Evolutionary conservation across 2,888 invertebrate species (phyloP).

Genomic region (Poecilus cupreus): DNA sequence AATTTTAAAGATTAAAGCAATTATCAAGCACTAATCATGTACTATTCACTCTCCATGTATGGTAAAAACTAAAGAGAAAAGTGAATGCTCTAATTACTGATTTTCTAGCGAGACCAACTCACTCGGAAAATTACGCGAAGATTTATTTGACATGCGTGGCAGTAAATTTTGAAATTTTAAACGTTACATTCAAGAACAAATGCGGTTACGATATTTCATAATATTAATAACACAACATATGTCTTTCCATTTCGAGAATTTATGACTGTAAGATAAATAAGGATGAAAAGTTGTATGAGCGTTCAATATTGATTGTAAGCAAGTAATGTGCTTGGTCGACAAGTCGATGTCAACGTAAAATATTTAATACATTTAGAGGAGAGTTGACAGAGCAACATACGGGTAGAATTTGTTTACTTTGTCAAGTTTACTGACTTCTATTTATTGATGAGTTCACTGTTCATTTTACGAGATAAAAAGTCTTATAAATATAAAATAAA

Average conservation of each 20-base stretch:
- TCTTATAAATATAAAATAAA: too few relatives aligned
- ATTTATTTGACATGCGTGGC: conserved; percentile 36
- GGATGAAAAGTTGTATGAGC: not conserved
- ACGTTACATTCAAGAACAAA: conserved; percentile 39
- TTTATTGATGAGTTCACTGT: not conserved
- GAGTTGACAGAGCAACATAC: not conserved
- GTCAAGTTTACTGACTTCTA: not conserved
- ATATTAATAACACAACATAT: conserved; percentile 41
- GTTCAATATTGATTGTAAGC: conserved; percentile 16
- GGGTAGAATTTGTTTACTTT: not conserved
- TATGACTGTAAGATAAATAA: conserved; percentile 16
- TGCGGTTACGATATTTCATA: conserved; percentile 25
- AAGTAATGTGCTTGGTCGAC: not conserved
- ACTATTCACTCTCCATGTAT: too few relatives aligned
- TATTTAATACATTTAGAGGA: not conserved
- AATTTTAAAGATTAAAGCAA: too few relatives aligned
- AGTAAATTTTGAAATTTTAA: conserved; percentile 40
- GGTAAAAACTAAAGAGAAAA: not conserved
- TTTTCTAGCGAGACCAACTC: conserved; percentile 3
- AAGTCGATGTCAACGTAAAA: conserved; percentile 9
- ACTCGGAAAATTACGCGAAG: not conserved
- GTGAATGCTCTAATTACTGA: conserved; percentile 11
- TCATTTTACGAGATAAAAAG: not conserved
- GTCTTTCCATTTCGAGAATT: conserved; percentile 16
- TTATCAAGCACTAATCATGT: too few relatives aligned